Evolutionary conservation across 1,140 invertebrate species (phyloP), one percentile per base, ranked within the genome.

Genomic region (Whitmania pigra): DNA sequence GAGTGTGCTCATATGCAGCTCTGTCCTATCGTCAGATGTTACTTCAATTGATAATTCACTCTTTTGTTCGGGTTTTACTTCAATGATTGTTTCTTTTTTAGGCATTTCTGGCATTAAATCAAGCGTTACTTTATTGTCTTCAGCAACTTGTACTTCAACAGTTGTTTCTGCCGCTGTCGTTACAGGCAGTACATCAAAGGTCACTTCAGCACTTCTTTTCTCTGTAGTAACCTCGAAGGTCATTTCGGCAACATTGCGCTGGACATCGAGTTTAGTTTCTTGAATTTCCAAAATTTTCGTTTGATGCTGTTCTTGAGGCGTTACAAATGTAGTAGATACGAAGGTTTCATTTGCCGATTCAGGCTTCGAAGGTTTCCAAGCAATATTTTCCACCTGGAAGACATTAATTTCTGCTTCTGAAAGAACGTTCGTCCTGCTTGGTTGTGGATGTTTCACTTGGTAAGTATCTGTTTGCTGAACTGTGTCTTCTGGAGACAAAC

Each of bases 331-430:
- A 49, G 43, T 49, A 49, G 43, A 49, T 49, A 49, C 15, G 2
- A 49, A 49, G 15, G 43, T 49, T 49, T 49, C 43, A 15, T 11
- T 68, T 36, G 31, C 67, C 11, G 67, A 68, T 68, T 68, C 67
- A 36, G 67, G 22, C 29, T 36, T 40, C 29, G 40, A 3, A 29
- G 67, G 67, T 36, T n/a, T 11, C 67, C 29, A 68, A 36, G 29
- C 67, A 25, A 49, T 11, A 11, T 49, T 49, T 49, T 49, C 43
- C 15, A 49, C 43, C 43, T 49, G 43, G 43, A 49, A 11, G 43
- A 49, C 43, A 36, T 68, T 68, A 13, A 68, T 13, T 68, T 68
- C 67, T 29, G 25, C 31, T 17, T 29, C 67, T 27, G 67, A 29
- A 7, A 36, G 67, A 29, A 68, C 22, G 27, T 29, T 36, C 11